Evolutionary conservation across 53 echinoderm and acorn worm species (phyloP), one percentile per base, ranked within the genome.

Genomic region (Stichopus horrens): DNA sequence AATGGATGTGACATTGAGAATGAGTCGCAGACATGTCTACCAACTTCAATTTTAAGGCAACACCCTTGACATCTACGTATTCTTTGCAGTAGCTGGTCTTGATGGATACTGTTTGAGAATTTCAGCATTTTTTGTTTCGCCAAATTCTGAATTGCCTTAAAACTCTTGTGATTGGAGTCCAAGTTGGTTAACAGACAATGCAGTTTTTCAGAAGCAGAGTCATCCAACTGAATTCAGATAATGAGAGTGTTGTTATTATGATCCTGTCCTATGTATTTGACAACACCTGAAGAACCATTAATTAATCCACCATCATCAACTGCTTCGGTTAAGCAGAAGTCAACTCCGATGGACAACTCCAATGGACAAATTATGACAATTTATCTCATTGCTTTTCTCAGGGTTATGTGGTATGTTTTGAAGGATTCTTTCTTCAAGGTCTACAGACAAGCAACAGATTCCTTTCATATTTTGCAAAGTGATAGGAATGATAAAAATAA

Each of bases 291-390:
- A 68, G 89, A 57, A 19, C 89, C 83, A 83, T 89, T 89, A 53
- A 79, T 83, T 51, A 89, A 53, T 16, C 89, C 89, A 89, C n/a
- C n/a, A n/a, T 89, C 89, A 14, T 89, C 89, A 83, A 83, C 83
- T 59, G 79, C 57, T 18, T 71, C 79, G 54, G 53, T 80, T 18
- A 78, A 20, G 54, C 51, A 77, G 20, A 73, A 52, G n/a, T 89
- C 89, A 7, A 79, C 79, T 67, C 89, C 60, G n/a, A 52, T 79
- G 66, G 0, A 23, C 74, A 23, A 81, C 23, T 53, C 53, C 89
- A 76, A 89, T 21, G n/a, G 74, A 2, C 1, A 88, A 20, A 18
- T 88, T 55, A 54, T n/a, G 5, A n/a, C n/a, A 7, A 16, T 53
- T 53, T 16, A 67, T 5, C 67, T n/a, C 67, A 67, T 5, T 67